A percentile compares a stretch with the other conserved stretches of the same genome.
Conservation (phyloP, 2,113 vertebrate species). For the Morone chrysops region DNA sequence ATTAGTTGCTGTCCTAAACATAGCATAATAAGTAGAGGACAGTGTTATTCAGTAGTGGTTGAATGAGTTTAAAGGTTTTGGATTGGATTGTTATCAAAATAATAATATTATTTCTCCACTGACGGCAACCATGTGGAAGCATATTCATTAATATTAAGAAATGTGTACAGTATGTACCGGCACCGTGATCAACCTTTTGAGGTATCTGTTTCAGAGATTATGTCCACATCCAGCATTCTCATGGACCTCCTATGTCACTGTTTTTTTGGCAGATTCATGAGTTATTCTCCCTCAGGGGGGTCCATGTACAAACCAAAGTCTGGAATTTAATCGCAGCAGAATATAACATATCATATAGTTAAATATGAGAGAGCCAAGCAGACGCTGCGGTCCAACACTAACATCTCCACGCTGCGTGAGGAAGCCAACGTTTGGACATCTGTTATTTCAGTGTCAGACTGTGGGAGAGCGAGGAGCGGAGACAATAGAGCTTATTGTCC, state of each 20-base stretch:
- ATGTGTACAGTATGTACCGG: not conserved
- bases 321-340: constrained; percentile 15
- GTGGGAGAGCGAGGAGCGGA: constrained; percentile 52
- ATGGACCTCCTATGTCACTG: not conserved
- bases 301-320: constrained; percentile 4
- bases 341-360: constrained; percentile 27
- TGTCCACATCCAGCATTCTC: constrained; percentile 3
- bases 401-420: constrained; percentile 26
- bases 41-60: not conserved
- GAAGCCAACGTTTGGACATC: constrained; percentile 61
- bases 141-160: not conserved
- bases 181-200: not conserved
- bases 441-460: constrained; percentile 73
- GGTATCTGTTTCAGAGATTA: constrained; percentile 17
- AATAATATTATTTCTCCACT: not conserved
- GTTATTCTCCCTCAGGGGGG: not conserved
- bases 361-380: constrained; percentile 30
- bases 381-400: constrained; percentile 52
- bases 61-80: not conserved
- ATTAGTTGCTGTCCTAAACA: no score
- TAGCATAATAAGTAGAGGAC: not conserved
- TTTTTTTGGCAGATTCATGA: not conserved
- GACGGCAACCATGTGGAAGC: no score
- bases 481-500: constrained; percentile 79
- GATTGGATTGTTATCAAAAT: not conserved